These are phyloP conservation scores for Athene cunicularia DNA, from an alignment of 2,113 vertebrate species.

Conservation along the genomic window DNA sequence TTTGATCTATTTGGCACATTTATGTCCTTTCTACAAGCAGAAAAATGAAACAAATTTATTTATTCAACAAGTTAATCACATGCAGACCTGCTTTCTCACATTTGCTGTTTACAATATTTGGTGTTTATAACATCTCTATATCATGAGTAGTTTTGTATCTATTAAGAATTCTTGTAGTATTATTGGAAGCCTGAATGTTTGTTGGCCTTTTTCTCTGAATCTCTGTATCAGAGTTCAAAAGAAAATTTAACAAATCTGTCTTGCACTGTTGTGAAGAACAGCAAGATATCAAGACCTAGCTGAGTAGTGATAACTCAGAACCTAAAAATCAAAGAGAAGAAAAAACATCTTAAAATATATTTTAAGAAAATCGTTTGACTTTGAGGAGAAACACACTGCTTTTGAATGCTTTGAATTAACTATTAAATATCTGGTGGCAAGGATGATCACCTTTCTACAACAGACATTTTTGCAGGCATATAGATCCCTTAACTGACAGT, in stretches of 20 bases:
- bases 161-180: background rate
- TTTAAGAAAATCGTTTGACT: background rate
- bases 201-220: background rate
- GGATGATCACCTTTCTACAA: background rate
- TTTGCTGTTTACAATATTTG: background rate
- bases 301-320: background rate
- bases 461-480: background rate
- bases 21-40: background rate
- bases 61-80: background rate
- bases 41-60: background rate
- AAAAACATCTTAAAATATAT: background rate
- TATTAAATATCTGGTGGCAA: background rate
- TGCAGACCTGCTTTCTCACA: background rate
- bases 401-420: background rate
- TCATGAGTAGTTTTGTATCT: background rate
- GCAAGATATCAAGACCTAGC: background rate
- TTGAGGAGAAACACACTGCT: background rate
- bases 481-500: background rate
- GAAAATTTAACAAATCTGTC: background rate
- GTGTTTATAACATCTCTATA: background rate
- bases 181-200: background rate
- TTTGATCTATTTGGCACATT: background rate
- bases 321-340: background rate
- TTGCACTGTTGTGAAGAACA: background rate
- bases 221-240: background rate